phyloP scores from a whole-genome alignment of 1,140 invertebrate genomes.

The Pseudomyrmex cubaensis region DNA sequence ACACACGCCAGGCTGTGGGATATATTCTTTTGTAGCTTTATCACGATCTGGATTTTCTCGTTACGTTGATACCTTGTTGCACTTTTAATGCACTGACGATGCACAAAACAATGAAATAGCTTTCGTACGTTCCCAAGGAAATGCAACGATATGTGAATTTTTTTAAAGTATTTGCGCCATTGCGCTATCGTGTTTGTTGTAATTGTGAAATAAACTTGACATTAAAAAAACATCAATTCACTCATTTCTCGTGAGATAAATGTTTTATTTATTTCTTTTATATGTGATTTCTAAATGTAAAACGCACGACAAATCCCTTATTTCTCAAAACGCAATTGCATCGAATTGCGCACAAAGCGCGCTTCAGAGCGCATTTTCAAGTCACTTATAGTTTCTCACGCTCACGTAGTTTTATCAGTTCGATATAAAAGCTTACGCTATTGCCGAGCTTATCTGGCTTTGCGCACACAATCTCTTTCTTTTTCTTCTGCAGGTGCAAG shows the following conservation, averaged over 20 bases:
- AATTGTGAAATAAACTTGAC: neutral
- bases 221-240: neutral
- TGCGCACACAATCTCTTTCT: constrained; percentile 11
- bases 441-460: constrained; percentile 27
- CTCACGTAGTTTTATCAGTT: constrained; percentile 11
- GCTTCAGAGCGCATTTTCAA: too few species aligned
- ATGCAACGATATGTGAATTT: constrained; percentile 4
- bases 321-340: neutral
- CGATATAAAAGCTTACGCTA: constrained; percentile 19
- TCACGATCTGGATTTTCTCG: constrained; percentile 24
- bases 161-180: neutral
- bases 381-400: constrained; percentile 7
- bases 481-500: constrained; percentile 86
- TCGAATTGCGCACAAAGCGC: too few species aligned
- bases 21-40: constrained; percentile 26
- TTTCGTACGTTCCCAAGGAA: neutral
- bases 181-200: neutral
- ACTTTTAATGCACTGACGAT: neutral
- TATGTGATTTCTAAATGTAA: neutral
- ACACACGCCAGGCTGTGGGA: neutral
- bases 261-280: neutral
- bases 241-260: neutral
- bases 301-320: neutral
- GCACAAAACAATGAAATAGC: neutral
- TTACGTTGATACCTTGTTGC: constrained; percentile 6